These are phyloP conservation scores for Tethea ocularis DNA, from an alignment of 2,888 invertebrate species.

Conservation along the genomic window DNA sequence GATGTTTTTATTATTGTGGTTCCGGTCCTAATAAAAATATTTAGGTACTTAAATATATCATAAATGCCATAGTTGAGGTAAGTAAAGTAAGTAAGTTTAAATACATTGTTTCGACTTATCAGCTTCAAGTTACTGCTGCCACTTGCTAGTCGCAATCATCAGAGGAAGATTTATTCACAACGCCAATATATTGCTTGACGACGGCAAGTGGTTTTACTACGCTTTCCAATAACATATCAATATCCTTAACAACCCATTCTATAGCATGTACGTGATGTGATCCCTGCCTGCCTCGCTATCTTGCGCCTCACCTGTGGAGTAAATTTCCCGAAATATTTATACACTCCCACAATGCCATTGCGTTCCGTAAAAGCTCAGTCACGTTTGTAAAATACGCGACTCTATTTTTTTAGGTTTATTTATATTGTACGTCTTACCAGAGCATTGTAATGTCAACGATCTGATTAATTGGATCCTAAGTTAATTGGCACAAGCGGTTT, in stretches of 20 bases:
- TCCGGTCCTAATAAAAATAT: too few species aligned
- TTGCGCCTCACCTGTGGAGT: slow-evolving; percentile 18
- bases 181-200: slow-evolving; percentile 25
- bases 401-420: not conserved
- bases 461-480: slow-evolving; percentile 4
- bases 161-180: slow-evolving; percentile 43
- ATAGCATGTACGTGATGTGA: slow-evolving; percentile 19
- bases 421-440: not conserved
- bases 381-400: not conserved
- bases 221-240: slow-evolving; percentile 50
- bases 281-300: slow-evolving; percentile 17
- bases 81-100: too few species aligned
- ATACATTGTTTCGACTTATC: not conserved
- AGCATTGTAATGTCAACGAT: not conserved
- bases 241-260: slow-evolving; percentile 46
- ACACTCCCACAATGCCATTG: slow-evolving; percentile 11
- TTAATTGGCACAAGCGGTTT: not conserved
- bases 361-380: not conserved
- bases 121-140: slow-evolving; percentile 12
- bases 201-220: slow-evolving; percentile 46
- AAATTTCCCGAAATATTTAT: slow-evolving; percentile 26
- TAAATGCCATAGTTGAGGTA: not conserved
- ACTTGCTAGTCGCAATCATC: slow-evolving; percentile 17
- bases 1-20: too few species aligned
- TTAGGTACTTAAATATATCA: not conserved